A percentile compares a stretch with the other conserved stretches of the same genome.
These are phyloP conservation scores for Hemicentrotus pulcherrimus DNA, from an alignment of 35 echinoderm and acorn worm species.

Conservation along the genomic window DNA sequence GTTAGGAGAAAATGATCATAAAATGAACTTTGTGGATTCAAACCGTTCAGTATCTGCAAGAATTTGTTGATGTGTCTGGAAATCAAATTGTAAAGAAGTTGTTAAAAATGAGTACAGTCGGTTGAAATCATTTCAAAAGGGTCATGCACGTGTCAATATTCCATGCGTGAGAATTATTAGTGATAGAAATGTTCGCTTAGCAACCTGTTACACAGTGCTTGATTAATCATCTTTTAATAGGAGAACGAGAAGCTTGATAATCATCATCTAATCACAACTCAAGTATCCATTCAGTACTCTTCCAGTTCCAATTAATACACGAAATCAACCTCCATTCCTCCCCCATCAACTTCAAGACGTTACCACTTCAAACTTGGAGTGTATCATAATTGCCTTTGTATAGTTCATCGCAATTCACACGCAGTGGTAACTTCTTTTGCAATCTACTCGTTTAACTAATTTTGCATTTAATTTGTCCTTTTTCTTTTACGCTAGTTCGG, in stretches of 20 bases:
- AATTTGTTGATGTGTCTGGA: no score
- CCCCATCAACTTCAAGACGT: not conserved
- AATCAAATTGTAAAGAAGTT: no score
- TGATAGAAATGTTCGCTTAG: not conserved
- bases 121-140: no score
- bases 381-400: not conserved
- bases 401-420: not conserved
- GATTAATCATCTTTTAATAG: not conserved
- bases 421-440: not conserved
- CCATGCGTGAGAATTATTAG: not conserved
- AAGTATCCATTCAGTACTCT: not conserved
- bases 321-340: not conserved
- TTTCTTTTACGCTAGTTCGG: not conserved
- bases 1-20: no score
- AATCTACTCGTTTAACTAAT: not conserved
- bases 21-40: no score
- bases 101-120: no score
- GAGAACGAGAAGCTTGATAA: not conserved
- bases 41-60: no score
- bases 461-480: not conserved
- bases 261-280: conserved; percentile 2
- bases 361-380: not conserved
- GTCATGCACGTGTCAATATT: no score
- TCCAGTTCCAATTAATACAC: not conserved
- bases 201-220: conserved; percentile 17